Percentiles rank a stretch among this genome's conserved stretches.
Evolutionary conservation across 2,113 vertebrate genomes (phyloP).

Genomic region (Tachycineta bicolor): DNA sequence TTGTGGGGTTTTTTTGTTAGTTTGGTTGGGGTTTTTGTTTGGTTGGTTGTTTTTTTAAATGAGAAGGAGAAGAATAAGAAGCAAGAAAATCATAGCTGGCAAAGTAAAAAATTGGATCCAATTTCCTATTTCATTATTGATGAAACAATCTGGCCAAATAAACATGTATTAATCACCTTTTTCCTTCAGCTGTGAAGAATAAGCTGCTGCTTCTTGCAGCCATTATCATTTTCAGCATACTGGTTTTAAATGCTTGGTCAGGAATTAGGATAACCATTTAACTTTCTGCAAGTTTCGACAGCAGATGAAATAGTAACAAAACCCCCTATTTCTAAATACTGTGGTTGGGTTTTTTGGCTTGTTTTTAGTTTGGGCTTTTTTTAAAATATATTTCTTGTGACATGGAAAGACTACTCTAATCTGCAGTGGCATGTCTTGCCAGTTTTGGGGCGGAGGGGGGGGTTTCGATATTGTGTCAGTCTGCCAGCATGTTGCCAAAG

Average conservation of each 20-base stretch:
- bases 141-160: not conserved
- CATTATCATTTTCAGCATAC: not conserved
- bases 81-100: not conserved
- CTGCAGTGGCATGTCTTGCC: not conserved
- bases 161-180: not conserved
- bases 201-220: not conserved
- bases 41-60: no score
- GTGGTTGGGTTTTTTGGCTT: not conserved
- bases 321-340: not conserved
- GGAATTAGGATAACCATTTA: not conserved
- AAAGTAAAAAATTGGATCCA: not conserved
- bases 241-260: not conserved
- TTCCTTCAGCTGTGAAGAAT: not conserved
- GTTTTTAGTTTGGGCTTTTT: not conserved
- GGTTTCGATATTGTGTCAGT: not conserved
- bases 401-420: not conserved
- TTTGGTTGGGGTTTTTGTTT: not conserved
- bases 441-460: not conserved
- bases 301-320: not conserved
- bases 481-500: not conserved
- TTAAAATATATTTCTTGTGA: not conserved
- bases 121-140: not conserved
- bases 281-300: not conserved
- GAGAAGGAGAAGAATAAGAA: not conserved
- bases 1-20: no score